Conservation (phyloP, 1,140 invertebrate species). For the Procambarus virginalis region DNA sequence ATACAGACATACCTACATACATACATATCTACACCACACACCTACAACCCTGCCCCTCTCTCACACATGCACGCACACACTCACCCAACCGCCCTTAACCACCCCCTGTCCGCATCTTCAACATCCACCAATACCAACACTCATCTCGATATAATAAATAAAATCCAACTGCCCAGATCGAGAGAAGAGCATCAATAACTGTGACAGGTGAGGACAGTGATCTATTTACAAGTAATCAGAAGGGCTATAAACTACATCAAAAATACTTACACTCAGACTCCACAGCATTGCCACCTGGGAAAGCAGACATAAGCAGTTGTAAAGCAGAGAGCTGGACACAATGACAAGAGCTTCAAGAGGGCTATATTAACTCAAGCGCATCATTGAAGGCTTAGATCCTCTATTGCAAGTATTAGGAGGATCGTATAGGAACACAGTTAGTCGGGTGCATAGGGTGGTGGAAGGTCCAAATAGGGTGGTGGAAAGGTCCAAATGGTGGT, state of each 20-base stretch:
- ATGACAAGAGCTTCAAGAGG: conserved; percentile 1
- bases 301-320: conserved; percentile 39
- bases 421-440: neutral
- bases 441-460: neutral
- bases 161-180: no score
- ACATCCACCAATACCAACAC: no score
- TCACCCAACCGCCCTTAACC: no score
- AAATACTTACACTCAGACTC: conserved; percentile 57
- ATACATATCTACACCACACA: no score
- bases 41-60: no score
- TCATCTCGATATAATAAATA: no score
- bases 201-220: neutral
- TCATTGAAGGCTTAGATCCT: neutral
- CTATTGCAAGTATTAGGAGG: neutral
- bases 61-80: no score
- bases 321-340: conserved; percentile 11
- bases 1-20: no score
- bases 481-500: no score
- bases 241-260: neutral
- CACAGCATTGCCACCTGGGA: conserved; percentile 51
- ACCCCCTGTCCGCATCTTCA: no score
- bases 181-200: no score
- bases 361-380: neutral
- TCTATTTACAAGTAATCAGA: neutral
- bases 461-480: no score